A percentile compares a stretch with the other conserved stretches of the same genome.
Conservation (phyloP, 2,888 invertebrate genomes). For the Caenorhabditis sp. region DNA sequence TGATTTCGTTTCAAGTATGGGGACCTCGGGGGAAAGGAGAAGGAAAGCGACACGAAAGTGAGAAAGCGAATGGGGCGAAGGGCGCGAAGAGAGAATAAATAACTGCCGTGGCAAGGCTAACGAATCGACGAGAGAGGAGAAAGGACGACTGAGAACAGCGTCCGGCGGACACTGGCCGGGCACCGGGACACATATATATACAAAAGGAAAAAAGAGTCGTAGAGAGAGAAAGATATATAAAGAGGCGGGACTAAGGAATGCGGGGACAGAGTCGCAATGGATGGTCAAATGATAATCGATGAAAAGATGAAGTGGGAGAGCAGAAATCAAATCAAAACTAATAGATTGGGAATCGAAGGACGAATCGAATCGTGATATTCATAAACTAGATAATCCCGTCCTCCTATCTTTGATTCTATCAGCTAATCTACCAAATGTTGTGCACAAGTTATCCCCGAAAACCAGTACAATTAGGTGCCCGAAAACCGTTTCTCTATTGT, state of each 20-base stretch:
- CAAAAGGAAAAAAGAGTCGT: not conserved
- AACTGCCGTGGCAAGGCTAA: not conserved
- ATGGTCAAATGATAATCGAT: not conserved
- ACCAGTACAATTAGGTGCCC: slow-evolving; percentile 2
- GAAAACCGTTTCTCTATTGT: not conserved
- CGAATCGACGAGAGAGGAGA: not conserved
- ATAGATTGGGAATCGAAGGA: not conserved
- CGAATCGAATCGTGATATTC: not conserved
- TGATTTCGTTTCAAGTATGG: slow-evolving; percentile 34
- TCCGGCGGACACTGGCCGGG: slow-evolving; percentile 7
- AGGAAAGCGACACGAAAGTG: slow-evolving; percentile 3
- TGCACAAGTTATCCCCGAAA: not conserved
- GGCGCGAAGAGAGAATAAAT: not conserved
- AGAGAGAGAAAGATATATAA: not conserved
- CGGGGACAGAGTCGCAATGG: no score
- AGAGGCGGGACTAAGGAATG: not conserved
- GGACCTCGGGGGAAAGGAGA: not conserved
- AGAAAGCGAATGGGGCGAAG: not conserved
- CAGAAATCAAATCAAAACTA: not conserved
- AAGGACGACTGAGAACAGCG: slow-evolving; percentile 10
- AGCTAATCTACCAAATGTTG: not conserved
- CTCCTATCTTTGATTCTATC: not conserved
- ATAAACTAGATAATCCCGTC: not conserved
- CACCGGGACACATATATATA: not conserved
- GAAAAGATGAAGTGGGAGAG: not conserved